Conservation (phyloP, 1,140 invertebrate species). For the Glomeris maerens region DNA sequence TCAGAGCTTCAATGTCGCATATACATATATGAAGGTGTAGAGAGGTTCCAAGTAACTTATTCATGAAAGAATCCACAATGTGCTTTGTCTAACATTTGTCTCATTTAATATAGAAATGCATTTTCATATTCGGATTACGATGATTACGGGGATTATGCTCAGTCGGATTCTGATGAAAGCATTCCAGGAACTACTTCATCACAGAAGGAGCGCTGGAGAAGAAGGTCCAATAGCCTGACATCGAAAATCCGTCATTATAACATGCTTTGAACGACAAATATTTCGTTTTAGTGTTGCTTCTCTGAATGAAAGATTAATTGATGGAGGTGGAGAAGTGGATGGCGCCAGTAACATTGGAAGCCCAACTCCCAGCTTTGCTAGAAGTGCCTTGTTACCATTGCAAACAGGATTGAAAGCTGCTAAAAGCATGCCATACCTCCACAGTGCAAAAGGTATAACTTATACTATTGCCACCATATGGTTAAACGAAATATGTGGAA, state of each 20-base stretch:
- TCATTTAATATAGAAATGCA: neutral
- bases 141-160: constrained; percentile 2
- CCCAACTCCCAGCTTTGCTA: neutral
- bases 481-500: too few relatives aligned
- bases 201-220: neutral
- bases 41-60: too few relatives aligned
- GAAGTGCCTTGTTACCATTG: too few relatives aligned
- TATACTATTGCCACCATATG: too few relatives aligned
- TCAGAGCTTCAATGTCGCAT: too few relatives aligned
- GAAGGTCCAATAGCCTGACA: neutral
- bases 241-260: neutral
- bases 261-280: neutral
- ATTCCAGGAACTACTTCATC: neutral
- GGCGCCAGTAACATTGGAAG: neutral
- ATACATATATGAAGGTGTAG: too few relatives aligned
- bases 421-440: too few relatives aligned
- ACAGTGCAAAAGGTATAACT: too few relatives aligned
- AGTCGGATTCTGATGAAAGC: neutral
- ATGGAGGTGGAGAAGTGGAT: neutral
- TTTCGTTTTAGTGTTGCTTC: neutral
- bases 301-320: neutral
- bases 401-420: too few relatives aligned
- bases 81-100: too few relatives aligned
- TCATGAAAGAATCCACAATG: too few relatives aligned
- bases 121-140: neutral